Evolutionary conservation across 2,113 vertebrate species (phyloP), one percentile per base, ranked within the genome.

Genomic region (Limnothrissa miodon): DNA sequence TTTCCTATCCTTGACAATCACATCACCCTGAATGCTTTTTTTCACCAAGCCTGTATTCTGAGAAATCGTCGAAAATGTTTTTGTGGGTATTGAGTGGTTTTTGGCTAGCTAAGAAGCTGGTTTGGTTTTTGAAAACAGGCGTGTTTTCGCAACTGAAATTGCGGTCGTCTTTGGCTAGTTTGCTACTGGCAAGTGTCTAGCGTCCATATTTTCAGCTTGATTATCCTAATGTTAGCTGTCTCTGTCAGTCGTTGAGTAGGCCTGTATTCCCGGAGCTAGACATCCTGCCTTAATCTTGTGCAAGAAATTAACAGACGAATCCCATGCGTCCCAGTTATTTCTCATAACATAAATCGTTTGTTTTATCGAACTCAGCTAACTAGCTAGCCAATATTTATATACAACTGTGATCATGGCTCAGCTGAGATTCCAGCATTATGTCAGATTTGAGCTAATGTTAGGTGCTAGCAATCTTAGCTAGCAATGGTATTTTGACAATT

Each of bases 341-440:
- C 3, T 39, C 10, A 33, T 7, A 23, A 74, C 29, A 17, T 36
- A 74, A 33, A 17, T 74, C 13, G 10, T 74, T 74, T 33, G 25
- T 36, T 74, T 36, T 17, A 74, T 74, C 66, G 4, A 70, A 87
- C 82, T 83, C 88, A 89, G 91, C 91, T 91, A 91, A 90, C 89
- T 90, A 90, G 85, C 87, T 89, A 45, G 36, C 59, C 66, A 74
- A 74, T 74, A 74, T 74, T 33, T 74, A 29, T 33, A 74, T 13
- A 74, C 66, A 36, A 13, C 33, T 74, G 66, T 29, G 29, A 74
- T 74, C 66, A 74, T 36, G 90, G 90, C 85, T 84, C 83, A 0
- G 92, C 66, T 13, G 33, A 74, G 66, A 74, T 36, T 36, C 29
- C 66, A 74, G 66, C 66, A 74, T n/a, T 74, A 36, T 74, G 66